A percentile compares a stretch with the other conserved stretches of the same genome.
phyloP scores from a whole-genome alignment of 92 coral and sea anemone species.

The Hydrozoanthus gracilis region DNA sequence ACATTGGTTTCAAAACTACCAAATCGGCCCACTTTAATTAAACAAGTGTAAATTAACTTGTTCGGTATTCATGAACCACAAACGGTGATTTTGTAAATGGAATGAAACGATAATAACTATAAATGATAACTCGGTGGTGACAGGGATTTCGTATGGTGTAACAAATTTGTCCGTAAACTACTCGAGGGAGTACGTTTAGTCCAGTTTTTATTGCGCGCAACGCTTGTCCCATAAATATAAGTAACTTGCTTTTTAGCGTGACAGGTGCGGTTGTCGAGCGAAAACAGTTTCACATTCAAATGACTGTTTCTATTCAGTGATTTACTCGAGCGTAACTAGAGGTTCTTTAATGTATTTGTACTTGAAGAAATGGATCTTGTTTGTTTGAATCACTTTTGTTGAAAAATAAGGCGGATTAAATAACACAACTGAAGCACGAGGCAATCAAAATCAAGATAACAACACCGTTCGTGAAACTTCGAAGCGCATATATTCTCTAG shows the following conservation, averaged over 20 bases:
- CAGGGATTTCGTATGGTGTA: no score
- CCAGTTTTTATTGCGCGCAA: not conserved
- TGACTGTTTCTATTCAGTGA: conserved; percentile 25
- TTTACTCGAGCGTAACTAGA: conserved; percentile 48
- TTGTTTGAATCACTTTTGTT: not conserved
- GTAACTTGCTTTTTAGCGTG: conserved; percentile 35
- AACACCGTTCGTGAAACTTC: not conserved
- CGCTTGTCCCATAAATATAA: not conserved
- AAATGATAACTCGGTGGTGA: no score
- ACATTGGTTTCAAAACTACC: conserved; percentile 20
- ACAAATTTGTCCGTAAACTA: not conserved
- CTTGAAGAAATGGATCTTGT: not conserved
- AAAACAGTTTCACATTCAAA: conserved; percentile 41
- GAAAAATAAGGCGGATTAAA: not conserved
- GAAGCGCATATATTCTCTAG: not conserved
- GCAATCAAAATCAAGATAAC: not conserved
- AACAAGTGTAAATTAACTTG: conserved; percentile 31
- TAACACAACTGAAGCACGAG: not conserved
- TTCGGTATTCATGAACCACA: conserved; percentile 24
- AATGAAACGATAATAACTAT: not conserved
- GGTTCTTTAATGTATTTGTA: conserved; percentile 7
- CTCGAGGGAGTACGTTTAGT: not conserved
- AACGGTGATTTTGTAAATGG: conserved; percentile 30
- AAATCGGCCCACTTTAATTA: conserved; percentile 36
- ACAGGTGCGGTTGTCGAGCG: conserved; percentile 34